A percentile compares a stretch with the other conserved stretches of the same genome.
phyloP scores from a whole-genome alignment of 1,140 invertebrate genomes.

The Heliothis subflexa region DNA sequence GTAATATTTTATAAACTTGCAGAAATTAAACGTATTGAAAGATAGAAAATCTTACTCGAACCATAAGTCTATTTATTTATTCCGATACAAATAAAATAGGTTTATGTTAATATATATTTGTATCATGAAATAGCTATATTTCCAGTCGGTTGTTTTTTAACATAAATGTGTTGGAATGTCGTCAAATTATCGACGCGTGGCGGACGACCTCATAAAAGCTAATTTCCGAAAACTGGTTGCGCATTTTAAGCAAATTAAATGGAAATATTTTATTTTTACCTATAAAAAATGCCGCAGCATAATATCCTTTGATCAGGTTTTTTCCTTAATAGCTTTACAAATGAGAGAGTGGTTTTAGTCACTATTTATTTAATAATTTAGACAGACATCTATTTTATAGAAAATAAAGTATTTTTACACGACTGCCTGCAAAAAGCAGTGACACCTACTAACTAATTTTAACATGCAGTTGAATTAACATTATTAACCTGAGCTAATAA shows the following conservation, averaged over 20 bases:
- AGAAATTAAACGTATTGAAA: not conserved
- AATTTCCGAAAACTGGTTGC: not conserved
- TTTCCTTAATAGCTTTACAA: too few relatives aligned
- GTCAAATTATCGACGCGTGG: constrained; percentile 2
- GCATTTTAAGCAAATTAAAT: not conserved
- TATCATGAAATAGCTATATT: constrained; percentile 16
- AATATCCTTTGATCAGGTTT: too few relatives aligned
- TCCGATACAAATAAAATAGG: constrained; percentile 28
- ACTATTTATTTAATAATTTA: too few relatives aligned
- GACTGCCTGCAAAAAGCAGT: too few relatives aligned
- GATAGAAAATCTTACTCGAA: not conserved
- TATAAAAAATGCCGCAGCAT: too few relatives aligned
- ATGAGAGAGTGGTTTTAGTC: too few relatives aligned
- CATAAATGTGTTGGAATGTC: not conserved
- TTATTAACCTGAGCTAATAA: too few relatives aligned
- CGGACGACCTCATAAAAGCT: not conserved
- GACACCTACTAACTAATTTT: too few relatives aligned
- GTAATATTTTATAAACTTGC: not conserved
- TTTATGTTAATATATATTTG: constrained; percentile 22
- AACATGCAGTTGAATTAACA: too few relatives aligned
- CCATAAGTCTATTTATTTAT: not conserved
- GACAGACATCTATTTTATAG: too few relatives aligned
- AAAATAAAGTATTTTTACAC: too few relatives aligned
- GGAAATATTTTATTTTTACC: too few relatives aligned
- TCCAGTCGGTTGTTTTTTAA: not conserved